A percentile compares a stretch with the other conserved stretches of the same genome.
Evolutionary conservation across 2,113 vertebrate genomes (phyloP).

Genomic region (Nerophis ophidion): DNA sequence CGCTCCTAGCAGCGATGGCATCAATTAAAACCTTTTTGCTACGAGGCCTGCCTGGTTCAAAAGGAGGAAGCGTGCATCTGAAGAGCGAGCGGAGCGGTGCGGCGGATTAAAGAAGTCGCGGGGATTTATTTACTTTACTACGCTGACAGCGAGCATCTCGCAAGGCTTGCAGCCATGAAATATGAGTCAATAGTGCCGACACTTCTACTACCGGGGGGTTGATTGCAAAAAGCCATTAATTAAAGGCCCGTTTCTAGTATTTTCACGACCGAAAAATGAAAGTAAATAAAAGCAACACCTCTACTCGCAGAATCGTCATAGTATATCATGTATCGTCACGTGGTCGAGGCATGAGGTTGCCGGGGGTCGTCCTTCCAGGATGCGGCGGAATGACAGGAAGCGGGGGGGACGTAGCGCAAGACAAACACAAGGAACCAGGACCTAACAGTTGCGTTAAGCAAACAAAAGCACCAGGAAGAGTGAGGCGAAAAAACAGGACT

Average conservation of each 20-base stretch:
- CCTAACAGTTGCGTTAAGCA: too few relatives aligned
- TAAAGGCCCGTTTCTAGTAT: not conserved
- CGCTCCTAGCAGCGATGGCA: constrained; percentile 58
- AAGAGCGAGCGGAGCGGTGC: constrained; percentile 33
- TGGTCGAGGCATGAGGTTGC: too few relatives aligned
- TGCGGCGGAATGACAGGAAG: too few relatives aligned
- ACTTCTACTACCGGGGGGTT: not conserved
- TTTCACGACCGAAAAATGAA: not conserved
- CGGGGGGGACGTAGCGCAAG: too few relatives aligned
- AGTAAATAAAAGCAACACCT: too few relatives aligned
- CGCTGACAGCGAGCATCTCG: constrained; percentile 3
- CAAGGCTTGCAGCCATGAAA: not conserved
- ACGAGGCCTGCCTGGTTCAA: constrained; percentile 42
- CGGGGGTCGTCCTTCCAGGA: too few relatives aligned
- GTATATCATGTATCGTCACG: too few relatives aligned
- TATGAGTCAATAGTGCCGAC: not conserved
- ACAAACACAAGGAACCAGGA: too few relatives aligned
- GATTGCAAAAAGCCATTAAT: not conserved
- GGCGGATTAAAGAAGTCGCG: constrained; percentile 21
- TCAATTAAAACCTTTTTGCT: constrained; percentile 61
- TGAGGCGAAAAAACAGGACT: too few relatives aligned
- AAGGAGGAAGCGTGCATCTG: constrained; percentile 27
- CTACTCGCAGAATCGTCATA: too few relatives aligned
- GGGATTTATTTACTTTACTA: constrained; percentile 9
- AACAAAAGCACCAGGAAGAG: too few relatives aligned